Base-by-base conservation (phyloP, 2,797 vertebrate genomes). In the Cercopithecus petaurista region DNA sequence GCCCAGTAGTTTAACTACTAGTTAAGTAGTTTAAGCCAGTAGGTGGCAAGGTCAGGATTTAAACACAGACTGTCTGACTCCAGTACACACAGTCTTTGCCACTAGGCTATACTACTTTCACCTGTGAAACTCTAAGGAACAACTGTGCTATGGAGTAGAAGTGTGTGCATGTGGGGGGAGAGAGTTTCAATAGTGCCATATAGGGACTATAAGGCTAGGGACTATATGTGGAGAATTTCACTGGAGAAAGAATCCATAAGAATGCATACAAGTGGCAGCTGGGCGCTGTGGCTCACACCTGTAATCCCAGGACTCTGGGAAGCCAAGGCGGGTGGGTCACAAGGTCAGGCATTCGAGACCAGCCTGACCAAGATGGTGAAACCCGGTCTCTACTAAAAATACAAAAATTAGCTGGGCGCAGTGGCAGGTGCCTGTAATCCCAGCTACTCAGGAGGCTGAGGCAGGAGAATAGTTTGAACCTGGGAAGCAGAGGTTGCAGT, bases 31-130 rank as follows among this genome's bases (percentile, higher is more conserved):
- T 50, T 50, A 50, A 79, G 57, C 76, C 73, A 55, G 26, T 36
- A 67, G 59, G 75, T 61, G 52, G n/a, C 75, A 88, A 73, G 79
- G 50, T 46, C 13, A 81, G 92, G 61, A 89, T 67, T 93, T 81
- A 75, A 88, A 52, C 11, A 43, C 13, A 21, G 22, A 10, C 28
- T 55, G 13, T 46, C 19, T 75, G 21, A 22, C 15, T 76, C n/a
- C 7, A 6, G 26, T 33, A 72, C 33, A 64, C 21, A 19, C 1
- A 19, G 57, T 10, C 50, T 43, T 83, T 24, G 28, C 36, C 46
- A 52, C 13, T 43, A 4, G n/a, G 14, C 30, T 55, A 7, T 24
- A 15, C 22, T 7, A 28, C 46, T 33, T 48, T 22, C 39, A 73
- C 50, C 50, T 46, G 17, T 14, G 85, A 72, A 57, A 80, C 21